Conservation (phyloP, 2,888 invertebrate species). For the Portevinia maculata region DNA sequence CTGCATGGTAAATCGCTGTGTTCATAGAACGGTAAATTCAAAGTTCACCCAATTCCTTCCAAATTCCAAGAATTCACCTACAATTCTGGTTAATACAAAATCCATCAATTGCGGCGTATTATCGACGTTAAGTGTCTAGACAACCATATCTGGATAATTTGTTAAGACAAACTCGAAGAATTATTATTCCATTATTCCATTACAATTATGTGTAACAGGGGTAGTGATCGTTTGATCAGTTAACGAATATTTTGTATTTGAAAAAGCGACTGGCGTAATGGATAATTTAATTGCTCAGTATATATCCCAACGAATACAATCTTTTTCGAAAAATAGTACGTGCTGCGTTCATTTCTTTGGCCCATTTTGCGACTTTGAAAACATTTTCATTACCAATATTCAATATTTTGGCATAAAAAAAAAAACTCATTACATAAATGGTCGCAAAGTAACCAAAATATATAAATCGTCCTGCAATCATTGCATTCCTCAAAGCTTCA, state of each 20-base stretch:
- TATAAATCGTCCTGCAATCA: constrained; percentile 48
- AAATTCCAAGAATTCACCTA: too few species aligned
- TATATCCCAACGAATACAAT: constrained; percentile 13
- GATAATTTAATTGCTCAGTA: constrained; percentile 32
- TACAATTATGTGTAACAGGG: too few species aligned
- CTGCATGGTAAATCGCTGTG: too few species aligned
- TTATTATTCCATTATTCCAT: too few species aligned
- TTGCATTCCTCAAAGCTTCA: constrained; percentile 10
- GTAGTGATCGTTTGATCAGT: neutral
- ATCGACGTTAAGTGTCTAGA: too few species aligned
- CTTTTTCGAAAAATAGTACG: neutral
- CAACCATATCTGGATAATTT: too few species aligned
- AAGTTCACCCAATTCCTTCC: too few species aligned
- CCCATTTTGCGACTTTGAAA: constrained; percentile 20
- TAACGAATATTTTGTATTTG: neutral
- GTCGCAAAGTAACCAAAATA: constrained; percentile 29
- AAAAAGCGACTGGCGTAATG: constrained; percentile 1
- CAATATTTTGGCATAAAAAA: neutral
- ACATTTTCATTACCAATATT: neutral
- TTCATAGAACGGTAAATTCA: too few species aligned
- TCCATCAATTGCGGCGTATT: too few species aligned
- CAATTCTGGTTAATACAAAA: too few species aligned
- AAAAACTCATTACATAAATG: constrained; percentile 32
- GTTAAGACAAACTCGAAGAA: too few species aligned
- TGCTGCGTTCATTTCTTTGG: constrained; percentile 51